Percentiles rank a stretch among this genome's conserved stretches.
Conservation (phyloP, 2,113 vertebrate genomes). For the Zeus faber region DNA sequence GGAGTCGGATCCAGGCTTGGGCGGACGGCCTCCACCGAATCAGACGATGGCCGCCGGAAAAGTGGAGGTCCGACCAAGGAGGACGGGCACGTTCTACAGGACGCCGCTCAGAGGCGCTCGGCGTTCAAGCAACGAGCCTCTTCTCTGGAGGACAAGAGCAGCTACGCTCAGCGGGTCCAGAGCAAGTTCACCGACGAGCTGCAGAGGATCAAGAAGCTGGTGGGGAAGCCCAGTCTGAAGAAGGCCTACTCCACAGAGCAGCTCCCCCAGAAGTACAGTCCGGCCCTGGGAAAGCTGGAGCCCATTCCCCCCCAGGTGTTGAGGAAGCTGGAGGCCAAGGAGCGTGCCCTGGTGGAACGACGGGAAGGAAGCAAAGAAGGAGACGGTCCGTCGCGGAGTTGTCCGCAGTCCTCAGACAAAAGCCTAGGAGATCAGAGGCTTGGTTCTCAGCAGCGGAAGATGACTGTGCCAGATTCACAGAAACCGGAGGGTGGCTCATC, state of each 20-base stretch:
- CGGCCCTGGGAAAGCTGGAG: constrained; percentile 39
- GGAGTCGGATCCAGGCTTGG: constrained; percentile 62
- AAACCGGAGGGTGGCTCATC: constrained; percentile 30
- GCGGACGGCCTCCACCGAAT: constrained; percentile 77
- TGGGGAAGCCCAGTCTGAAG: constrained; percentile 66
- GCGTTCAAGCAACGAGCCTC: constrained; percentile 88
- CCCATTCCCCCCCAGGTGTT: constrained; percentile 63
- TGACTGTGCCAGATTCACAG: constrained; percentile 21
- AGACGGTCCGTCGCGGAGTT: background rate
- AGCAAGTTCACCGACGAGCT: constrained; percentile 88
- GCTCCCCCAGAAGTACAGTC: constrained; percentile 60
- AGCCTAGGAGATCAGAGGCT: constrained; percentile 10
- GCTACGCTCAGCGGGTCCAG: constrained; percentile 79
- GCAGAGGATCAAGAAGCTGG: constrained; percentile 85
- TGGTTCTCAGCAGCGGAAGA: constrained; percentile 5
- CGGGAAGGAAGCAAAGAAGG: constrained; percentile 1
- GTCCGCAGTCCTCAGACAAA: constrained; percentile 22
- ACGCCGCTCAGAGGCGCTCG: constrained; percentile 72
- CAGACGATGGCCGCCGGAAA: constrained; percentile 46
- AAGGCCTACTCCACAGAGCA: constrained; percentile 74
- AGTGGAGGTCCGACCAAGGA: constrained; percentile 49
- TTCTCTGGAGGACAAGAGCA: constrained; percentile 85
- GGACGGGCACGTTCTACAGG: constrained; percentile 35
- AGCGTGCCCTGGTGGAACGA: constrained; percentile 38
- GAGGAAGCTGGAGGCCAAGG: constrained; percentile 58